Evolutionary conservation across 1,140 invertebrate genomes (phyloP).

Genomic region (Drosophila novamexicana): DNA sequence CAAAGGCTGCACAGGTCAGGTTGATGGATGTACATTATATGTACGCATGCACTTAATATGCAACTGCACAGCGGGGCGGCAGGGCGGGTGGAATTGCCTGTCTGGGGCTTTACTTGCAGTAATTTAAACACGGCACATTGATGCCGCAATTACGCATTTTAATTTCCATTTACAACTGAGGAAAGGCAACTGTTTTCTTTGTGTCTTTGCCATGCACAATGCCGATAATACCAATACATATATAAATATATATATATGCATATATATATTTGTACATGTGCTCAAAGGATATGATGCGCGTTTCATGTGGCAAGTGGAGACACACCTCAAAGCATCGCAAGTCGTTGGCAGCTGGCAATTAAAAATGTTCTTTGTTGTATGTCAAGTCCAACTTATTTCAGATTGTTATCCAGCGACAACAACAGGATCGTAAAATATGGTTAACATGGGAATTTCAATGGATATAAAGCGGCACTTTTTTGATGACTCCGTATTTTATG

Average conservation of each 20-base stretch:
- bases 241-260: not conserved
- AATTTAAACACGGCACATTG: constrained; percentile 23
- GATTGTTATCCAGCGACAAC: constrained; percentile 29
- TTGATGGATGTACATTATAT: constrained; percentile 7
- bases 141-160: constrained; percentile 31
- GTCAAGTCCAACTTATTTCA: constrained; percentile 11
- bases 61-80: too few relatives aligned
- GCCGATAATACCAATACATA: not conserved
- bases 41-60: not conserved
- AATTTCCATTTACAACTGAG: constrained; percentile 26
- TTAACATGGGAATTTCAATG: constrained; percentile 16
- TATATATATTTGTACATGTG: too few relatives aligned
- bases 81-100: not conserved
- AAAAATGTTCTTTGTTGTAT: constrained; percentile 25
- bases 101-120: constrained; percentile 5
- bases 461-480: constrained; percentile 9
- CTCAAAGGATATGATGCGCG: not conserved
- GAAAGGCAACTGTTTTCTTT: constrained; percentile 24
- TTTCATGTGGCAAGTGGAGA: constrained; percentile 1
- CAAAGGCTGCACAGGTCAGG: not conserved
- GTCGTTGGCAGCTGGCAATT: constrained; percentile 29
- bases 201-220: not conserved
- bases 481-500: constrained; percentile 35
- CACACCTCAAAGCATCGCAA: constrained; percentile 13
- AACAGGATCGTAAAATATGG: constrained; percentile 36